Base-by-base conservation (phyloP, 2,888 invertebrate species). In the Lycaena phlaeas region DNA sequence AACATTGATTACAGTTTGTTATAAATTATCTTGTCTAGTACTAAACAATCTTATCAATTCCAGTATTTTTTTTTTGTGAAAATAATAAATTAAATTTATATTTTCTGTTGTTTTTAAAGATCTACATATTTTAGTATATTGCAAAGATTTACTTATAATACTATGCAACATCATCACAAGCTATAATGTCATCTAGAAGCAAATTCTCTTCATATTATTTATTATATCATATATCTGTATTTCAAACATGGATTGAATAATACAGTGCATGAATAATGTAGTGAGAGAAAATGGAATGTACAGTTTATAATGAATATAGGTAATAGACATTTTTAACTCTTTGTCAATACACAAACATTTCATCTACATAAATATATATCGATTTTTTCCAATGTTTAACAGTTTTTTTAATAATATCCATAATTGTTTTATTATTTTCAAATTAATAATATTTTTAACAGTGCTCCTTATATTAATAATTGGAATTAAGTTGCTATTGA, bases 1-100 rank as follows among this genome's bases (percentile, higher is more conserved):
- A 34, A 34, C 22, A 34, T 11, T 22, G 34, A 34, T 34, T 18
- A n/a, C n/a, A 30, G 14, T 15, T 1, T 30, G 12, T 29, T 30
- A 18, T 15, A 15, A 14, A 30, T 30, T n/a, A n/a, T n/a, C n/a
- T n/a, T n/a, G n/a, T n/a, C n/a, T n/a, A n/a, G n/a, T n/a, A n/a
- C n/a, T n/a, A n/a, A n/a, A n/a, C n/a, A n/a, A n/a, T n/a, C n/a
- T n/a, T n/a, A n/a, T n/a, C n/a, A n/a, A n/a, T n/a, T n/a, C n/a
- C n/a, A n/a, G n/a, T n/a, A n/a, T n/a, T n/a, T n/a, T n/a, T n/a
- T n/a, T n/a, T n/a, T n/a, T n/a, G n/a, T n/a, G n/a, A n/a, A n/a
- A n/a, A n/a, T n/a, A n/a, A n/a, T n/a, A n/a, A n/a, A n/a, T n/a
- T n/a, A n/a, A n/a, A n/a, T n/a, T n/a, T n/a, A n/a, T n/a, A n/a